These are phyloP conservation scores for Nycticryphes semicollaris DNA, from an alignment of 2,113 vertebrate species.

Conservation along the genomic window DNA sequence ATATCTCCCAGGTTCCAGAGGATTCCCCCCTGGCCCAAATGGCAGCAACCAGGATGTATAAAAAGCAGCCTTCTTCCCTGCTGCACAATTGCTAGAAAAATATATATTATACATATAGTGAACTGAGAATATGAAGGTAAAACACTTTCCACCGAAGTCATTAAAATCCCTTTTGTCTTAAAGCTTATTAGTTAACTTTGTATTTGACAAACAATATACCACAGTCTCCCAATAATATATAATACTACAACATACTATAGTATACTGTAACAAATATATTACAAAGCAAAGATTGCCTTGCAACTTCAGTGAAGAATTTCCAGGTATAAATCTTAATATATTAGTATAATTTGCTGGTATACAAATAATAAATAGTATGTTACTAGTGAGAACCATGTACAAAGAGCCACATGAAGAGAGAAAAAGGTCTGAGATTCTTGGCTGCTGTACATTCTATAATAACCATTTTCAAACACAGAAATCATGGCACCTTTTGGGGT, in stretches of 20 bases:
- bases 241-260: background rate
- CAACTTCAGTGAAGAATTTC: background rate
- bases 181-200: background rate
- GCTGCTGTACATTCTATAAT: background rate
- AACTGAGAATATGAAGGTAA: background rate
- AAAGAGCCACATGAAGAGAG: background rate
- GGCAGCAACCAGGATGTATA: background rate
- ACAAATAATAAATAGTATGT: background rate
- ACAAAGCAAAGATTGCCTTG: background rate
- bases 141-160: background rate
- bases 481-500: background rate
- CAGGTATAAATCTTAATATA: background rate
- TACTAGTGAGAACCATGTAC: background rate
- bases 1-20: background rate
- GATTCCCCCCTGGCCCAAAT: background rate
- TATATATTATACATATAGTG: background rate
- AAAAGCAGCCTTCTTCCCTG: background rate
- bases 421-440: background rate
- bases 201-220: background rate
- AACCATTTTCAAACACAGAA: background rate
- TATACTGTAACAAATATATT: background rate
- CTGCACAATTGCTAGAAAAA: background rate
- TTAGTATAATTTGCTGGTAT: background rate
- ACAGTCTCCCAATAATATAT: background rate
- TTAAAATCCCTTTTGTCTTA: background rate